Evolutionary conservation across 2,797 vertebrate genomes (phyloP), one percentile per base, ranked within the genome.

Genomic region (Macropodus opercularis): DNA sequence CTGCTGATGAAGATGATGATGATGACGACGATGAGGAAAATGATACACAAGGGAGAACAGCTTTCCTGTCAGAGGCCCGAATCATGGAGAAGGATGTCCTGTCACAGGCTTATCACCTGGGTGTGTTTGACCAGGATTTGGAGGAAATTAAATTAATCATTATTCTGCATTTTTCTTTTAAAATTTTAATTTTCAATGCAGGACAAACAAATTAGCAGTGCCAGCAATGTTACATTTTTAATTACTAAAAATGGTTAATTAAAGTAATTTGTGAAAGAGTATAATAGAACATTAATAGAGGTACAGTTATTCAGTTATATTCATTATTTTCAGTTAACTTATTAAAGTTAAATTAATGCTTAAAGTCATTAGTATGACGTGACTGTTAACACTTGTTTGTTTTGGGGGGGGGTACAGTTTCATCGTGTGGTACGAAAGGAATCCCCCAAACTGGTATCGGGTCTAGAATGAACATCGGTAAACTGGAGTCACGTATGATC

Each of bases 401-500:
- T 1, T 42, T n/a, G n/a, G n/a, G n/a, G n/a, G 2, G 13, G 15
- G 11, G 36, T 70, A 44, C 83, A 99, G 98, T 99, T 53, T 88
- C 95, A 71, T 93, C 92, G 48, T 90, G 89, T 46, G 96, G 96
- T 50, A 91, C 95, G 1, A 95, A 91, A 80, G 98, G 98, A 47
- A 93, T 96, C 68, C 89, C 96, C 17, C 93, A 96, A 80, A 86
- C 90, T 1, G 88, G 85, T 14, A 84, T 99, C 35, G 83, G 89
- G 9, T 60, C 75, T n/a, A 92, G 85, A 10, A 93, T 99, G 94
- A 95, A 96, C 0, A 70, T 99, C n/a, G 95, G 95, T 1, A 95
- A 94, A 52, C 92, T 98, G 69, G 98, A 99, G 81, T 90, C 93
- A 1, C 93, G 97, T 9, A 98, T 97, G 95, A 65, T 99, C 40